Conservation (phyloP, 2,888 invertebrate genomes). For the Terebella lapidaria region DNA sequence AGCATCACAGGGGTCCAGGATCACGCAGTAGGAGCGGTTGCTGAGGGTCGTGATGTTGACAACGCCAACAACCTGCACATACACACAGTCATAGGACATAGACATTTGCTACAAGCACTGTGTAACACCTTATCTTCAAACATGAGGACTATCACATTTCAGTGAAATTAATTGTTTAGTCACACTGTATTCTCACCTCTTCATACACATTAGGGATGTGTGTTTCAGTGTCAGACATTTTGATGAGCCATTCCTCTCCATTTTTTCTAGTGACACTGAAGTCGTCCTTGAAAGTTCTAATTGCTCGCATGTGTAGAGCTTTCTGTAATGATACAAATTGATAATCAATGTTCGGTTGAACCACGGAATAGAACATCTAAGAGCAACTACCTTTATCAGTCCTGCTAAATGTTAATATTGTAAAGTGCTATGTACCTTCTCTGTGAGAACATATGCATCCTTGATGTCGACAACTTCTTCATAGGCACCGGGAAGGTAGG, state of each 20-base stretch:
- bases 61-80: constrained; percentile 51
- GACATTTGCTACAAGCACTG: too few species aligned
- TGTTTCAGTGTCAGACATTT: constrained; percentile 54
- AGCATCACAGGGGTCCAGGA: constrained; percentile 54
- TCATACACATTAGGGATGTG: constrained; percentile 58
- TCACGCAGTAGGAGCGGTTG: constrained; percentile 56
- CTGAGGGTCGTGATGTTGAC: constrained; percentile 55
- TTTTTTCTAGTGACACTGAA: constrained; percentile 53
- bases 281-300: constrained; percentile 55
- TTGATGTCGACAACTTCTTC: constrained; percentile 56
- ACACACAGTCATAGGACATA: too few species aligned
- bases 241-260: constrained; percentile 58
- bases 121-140: too few species aligned
- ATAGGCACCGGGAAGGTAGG: constrained; percentile 57
- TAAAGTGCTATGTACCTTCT: constrained; percentile 51
- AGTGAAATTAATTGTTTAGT: too few species aligned
- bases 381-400: not conserved
- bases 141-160: too few species aligned
- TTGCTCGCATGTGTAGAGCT: constrained; percentile 55
- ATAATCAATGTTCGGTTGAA: not conserved
- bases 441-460: constrained; percentile 56
- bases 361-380: not conserved
- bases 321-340: constrained; percentile 44
- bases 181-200: constrained; percentile 32
- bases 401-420: not conserved